Percentiles rank a stretch among this genome's conserved stretches.
These are phyloP conservation scores for Stegodyphus mimosarum DNA, from an alignment of 1,140 invertebrate species.

Conservation along the genomic window DNA sequence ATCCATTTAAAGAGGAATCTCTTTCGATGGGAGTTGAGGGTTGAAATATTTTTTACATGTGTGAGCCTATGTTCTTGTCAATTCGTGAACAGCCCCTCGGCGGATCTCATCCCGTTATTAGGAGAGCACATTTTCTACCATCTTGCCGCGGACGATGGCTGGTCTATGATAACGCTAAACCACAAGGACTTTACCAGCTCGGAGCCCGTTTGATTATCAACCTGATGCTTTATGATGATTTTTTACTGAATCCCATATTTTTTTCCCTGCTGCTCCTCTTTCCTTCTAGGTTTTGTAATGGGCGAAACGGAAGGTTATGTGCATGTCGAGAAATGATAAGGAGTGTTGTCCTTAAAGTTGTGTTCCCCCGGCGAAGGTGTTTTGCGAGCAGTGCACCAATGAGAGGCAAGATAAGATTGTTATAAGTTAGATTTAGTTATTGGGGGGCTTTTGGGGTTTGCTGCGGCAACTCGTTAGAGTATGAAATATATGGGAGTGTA, in stretches of 20 bases:
- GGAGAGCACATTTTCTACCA: background rate
- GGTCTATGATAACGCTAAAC: slow-evolving; percentile 23
- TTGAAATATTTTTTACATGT: too few relatives aligned
- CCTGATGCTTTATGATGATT: slow-evolving; percentile 48
- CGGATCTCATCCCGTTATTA: background rate
- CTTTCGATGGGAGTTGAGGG: too few relatives aligned
- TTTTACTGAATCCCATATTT: slow-evolving; percentile 13
- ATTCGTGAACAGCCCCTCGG: slow-evolving; percentile 5
- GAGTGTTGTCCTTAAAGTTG: background rate
- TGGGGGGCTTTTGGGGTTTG: slow-evolving; percentile 18
- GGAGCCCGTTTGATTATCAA: slow-evolving; percentile 46
- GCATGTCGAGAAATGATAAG: slow-evolving; percentile 23
- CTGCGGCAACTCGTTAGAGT: background rate
- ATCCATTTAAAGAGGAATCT: too few relatives aligned
- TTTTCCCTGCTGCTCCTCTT: background rate
- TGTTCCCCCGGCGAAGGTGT: slow-evolving; percentile 11
- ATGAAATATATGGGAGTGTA: background rate
- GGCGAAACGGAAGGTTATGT: background rate
- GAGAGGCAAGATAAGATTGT: slow-evolving; percentile 46
- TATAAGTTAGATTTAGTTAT: slow-evolving; percentile 46
- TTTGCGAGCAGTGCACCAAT: slow-evolving; percentile 32
- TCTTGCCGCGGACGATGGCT: background rate
- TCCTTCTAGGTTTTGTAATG: slow-evolving; percentile 34
- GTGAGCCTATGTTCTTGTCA: background rate
- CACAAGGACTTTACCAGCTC: slow-evolving; percentile 43